phyloP scores from a whole-genome alignment of 2,888 invertebrate genomes.

The Lithophane semibrunnea region DNA sequence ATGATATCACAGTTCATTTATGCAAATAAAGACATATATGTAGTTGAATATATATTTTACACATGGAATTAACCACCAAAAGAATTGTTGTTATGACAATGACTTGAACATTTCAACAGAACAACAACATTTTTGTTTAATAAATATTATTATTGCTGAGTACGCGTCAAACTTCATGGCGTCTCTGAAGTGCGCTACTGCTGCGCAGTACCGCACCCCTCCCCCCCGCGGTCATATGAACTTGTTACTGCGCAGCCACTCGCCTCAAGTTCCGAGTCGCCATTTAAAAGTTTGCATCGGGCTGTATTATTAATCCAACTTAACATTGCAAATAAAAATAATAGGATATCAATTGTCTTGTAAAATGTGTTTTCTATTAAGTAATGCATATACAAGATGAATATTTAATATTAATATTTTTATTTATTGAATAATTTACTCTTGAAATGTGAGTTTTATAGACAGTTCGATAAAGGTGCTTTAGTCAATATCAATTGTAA shows the following conservation, averaged over 20 bases:
- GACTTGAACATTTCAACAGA: slow-evolving; percentile 64
- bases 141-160: slow-evolving; percentile 15
- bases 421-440: slow-evolving; percentile 57
- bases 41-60: slow-evolving; percentile 65
- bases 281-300: background rate
- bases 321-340: slow-evolving; percentile 59
- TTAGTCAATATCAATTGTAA: slow-evolving; percentile 43
- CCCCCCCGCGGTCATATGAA: background rate
- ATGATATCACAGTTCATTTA: slow-evolving; percentile 90
- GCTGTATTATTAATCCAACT: slow-evolving; percentile 37
- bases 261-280: background rate
- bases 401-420: slow-evolving; percentile 58
- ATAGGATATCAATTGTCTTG: slow-evolving; percentile 70
- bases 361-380: slow-evolving; percentile 65
- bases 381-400: slow-evolving; percentile 62
- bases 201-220: background rate
- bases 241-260: background rate
- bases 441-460: slow-evolving; percentile 59
- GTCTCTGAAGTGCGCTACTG: background rate
- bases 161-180: background rate
- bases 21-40: slow-evolving; percentile 84
- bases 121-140: slow-evolving; percentile 59
- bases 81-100: slow-evolving; percentile 79
- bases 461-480: slow-evolving; percentile 64
- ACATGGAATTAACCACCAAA: slow-evolving; percentile 63